A percentile compares a stretch with the other conserved stretches of the same genome.
Conservation (phyloP, 2,113 vertebrate species). For the Heptranchias perlo region DNA sequence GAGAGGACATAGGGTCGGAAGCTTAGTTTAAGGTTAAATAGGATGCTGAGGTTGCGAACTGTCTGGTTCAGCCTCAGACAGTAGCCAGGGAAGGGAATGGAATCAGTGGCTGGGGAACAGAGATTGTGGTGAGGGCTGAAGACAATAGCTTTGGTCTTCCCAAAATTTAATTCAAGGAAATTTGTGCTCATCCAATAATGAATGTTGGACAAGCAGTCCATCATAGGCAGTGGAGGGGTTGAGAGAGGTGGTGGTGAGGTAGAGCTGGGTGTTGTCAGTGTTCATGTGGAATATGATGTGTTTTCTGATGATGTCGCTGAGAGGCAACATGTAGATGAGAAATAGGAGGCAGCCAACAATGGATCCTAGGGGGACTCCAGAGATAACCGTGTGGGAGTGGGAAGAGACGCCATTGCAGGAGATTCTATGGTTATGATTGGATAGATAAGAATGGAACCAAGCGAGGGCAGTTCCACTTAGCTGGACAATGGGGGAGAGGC, state of each 20-base stretch:
- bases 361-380: not conserved
- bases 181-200: not conserved
- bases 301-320: not conserved
- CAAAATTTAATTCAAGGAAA: not conserved
- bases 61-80: not conserved
- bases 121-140: not conserved
- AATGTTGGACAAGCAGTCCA: not conserved
- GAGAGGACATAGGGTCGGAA: not conserved
- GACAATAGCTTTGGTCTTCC: not conserved
- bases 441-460: not conserved
- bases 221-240: not conserved
- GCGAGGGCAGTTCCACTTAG: not conserved
- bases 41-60: not conserved
- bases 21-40: not conserved
- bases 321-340: not conserved
- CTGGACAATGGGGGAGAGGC: not conserved
- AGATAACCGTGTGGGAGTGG: not conserved
- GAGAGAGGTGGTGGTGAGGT: not conserved
- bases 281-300: not conserved
- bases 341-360: not conserved
- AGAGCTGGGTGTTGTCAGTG: not conserved
- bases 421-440: not conserved
- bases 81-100: not conserved
- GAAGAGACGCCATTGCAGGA: not conserved
- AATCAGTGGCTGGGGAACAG: not conserved